Evolutionary conservation across 92 coral and sea anemone species (phyloP).

Genomic region (Hydrozoanthus gracilis): DNA sequence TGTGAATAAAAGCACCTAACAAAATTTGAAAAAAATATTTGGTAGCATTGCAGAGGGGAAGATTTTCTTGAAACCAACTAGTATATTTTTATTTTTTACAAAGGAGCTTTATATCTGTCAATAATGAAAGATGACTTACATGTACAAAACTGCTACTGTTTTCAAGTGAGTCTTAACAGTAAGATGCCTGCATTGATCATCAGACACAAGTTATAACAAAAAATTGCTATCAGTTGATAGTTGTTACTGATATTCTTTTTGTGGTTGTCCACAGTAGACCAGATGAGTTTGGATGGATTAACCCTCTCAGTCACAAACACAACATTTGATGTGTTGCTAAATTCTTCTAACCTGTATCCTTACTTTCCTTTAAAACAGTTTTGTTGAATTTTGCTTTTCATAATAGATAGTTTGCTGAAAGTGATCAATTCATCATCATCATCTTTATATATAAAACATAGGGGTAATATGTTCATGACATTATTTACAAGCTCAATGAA

Average conservation of each 20-base stretch:
- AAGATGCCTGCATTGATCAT: constrained; percentile 25
- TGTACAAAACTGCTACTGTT: constrained; percentile 30
- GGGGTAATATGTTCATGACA: constrained; percentile 17
- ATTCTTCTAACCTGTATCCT: no score
- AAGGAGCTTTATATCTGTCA: constrained; percentile 23
- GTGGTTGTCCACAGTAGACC: constrained; percentile 29
- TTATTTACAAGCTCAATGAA: constrained; percentile 15
- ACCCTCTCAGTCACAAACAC: constrained; percentile 30
- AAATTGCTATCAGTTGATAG: constrained; percentile 24
- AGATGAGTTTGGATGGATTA: constrained; percentile 25
- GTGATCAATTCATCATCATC: constrained; percentile 23
- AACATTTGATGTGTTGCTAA: background rate
- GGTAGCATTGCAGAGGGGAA: constrained; percentile 29
- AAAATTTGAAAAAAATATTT: constrained; percentile 23
- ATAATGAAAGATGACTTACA: constrained; percentile 29
- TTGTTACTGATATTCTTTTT: constrained; percentile 28
- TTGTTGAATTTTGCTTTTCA: constrained; percentile 9
- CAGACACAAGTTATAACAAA: constrained; percentile 27
- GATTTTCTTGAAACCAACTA: constrained; percentile 14
- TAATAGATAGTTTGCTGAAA: constrained; percentile 29
- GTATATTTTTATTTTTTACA: constrained; percentile 12
- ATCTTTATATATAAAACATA: constrained; percentile 12
- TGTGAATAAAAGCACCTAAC: constrained; percentile 30
- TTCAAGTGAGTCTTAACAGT: constrained; percentile 24
- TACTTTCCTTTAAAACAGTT: background rate